phyloP scores from a whole-genome alignment of 2,797 vertebrate species.

The Oreortyx pictus region DNA sequence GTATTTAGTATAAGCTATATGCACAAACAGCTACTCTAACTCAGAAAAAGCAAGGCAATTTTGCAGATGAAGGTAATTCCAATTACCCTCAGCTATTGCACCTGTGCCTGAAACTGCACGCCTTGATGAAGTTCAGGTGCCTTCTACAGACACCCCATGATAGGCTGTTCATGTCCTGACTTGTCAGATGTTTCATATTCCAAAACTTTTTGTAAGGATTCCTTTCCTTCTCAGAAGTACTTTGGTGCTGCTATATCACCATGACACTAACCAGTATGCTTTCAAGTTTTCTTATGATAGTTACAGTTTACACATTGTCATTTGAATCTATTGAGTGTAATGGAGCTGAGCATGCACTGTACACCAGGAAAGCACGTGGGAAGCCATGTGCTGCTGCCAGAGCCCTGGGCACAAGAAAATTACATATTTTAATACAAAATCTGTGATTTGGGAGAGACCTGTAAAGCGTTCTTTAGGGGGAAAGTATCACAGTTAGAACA shows the following conservation, averaged over 20 bases:
- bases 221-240: neutral
- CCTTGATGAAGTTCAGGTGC: neutral
- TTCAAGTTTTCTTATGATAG: neutral
- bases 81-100: neutral
- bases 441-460: neutral
- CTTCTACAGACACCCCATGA: neutral
- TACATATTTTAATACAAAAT: neutral
- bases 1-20: neutral
- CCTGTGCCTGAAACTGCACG: neutral
- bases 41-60: rapidly evolving
- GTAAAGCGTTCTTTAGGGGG: neutral
- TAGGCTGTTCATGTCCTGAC: neutral
- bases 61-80: neutral
- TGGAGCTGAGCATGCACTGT: rapidly evolving
- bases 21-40: neutral
- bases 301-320: neutral
- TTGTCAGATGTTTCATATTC: neutral
- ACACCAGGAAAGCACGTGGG: neutral
- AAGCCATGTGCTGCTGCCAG: neutral
- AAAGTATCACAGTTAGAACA: neutral
- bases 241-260: neutral
- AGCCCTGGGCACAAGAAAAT: neutral
- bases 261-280: neutral
- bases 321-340: neutral
- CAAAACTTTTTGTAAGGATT: neutral